A percentile compares a stretch with the other conserved stretches of the same genome.
phyloP scores from a whole-genome alignment of 2,888 invertebrate genomes.

The Watsonalla binaria region DNA sequence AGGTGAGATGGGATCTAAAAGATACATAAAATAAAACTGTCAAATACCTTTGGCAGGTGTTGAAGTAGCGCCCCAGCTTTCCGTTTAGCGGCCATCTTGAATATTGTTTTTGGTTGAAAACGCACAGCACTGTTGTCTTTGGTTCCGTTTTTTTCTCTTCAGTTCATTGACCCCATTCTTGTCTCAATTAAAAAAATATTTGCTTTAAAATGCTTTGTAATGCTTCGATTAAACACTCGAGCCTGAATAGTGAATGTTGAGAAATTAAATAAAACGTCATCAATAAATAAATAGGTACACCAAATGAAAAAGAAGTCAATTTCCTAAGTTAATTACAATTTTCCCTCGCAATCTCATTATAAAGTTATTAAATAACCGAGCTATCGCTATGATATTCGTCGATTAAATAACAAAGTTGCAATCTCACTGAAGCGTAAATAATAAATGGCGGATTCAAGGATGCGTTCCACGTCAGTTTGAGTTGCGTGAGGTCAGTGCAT shows the following conservation, averaged over 20 bases:
- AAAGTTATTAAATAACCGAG: neutral
- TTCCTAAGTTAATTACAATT: neutral
- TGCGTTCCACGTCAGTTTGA: slow-evolving; percentile 20
- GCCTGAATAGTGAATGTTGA: neutral
- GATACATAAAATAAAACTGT: slow-evolving; percentile 37
- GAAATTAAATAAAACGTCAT: no score
- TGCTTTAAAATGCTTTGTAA: slow-evolving; percentile 10
- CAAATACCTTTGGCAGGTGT: slow-evolving; percentile 78
- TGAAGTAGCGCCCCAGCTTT: slow-evolving; percentile 86
- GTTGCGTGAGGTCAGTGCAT: slow-evolving; percentile 51
- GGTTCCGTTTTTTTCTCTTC: slow-evolving; percentile 42
- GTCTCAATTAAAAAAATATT: slow-evolving; percentile 19
- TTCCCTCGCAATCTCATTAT: neutral
- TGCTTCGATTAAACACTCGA: slow-evolving; percentile 9
- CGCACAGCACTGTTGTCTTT: slow-evolving; percentile 66
- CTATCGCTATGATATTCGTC: neutral
- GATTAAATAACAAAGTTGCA: slow-evolving; percentile 2
- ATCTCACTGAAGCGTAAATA: slow-evolving; percentile 9
- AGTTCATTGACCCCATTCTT: slow-evolving; percentile 57
- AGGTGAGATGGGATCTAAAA: slow-evolving; percentile 31
- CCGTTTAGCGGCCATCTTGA: slow-evolving; percentile 84
- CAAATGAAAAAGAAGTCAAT: neutral
- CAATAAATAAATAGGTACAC: neutral
- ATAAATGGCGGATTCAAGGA: slow-evolving; percentile 12
- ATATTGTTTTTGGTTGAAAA: slow-evolving; percentile 45